phyloP scores from a whole-genome alignment of 1,140 invertebrate species.

The Lepidurus couesii region DNA sequence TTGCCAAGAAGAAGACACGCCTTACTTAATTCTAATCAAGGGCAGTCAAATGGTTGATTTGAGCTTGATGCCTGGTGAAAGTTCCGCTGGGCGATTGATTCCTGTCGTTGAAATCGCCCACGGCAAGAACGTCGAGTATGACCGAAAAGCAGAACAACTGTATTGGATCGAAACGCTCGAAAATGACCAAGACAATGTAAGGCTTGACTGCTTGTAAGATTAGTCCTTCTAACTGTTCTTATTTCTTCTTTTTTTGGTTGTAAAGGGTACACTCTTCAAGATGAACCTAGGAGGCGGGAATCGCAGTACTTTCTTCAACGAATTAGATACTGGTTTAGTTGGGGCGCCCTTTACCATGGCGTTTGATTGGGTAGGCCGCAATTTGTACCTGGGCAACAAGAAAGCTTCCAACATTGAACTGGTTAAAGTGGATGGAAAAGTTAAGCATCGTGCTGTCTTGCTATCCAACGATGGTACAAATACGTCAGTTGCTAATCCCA shows the following conservation, averaged over 20 bases:
- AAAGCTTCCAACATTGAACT: conserved; percentile 88
- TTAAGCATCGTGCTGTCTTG: conserved; percentile 76
- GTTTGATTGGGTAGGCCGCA: conserved; percentile 93
- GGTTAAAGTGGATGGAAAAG: conserved; percentile 76
- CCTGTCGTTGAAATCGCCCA: conserved; percentile 86
- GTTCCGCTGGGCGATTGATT: conserved; percentile 68
- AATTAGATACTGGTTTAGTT: conserved; percentile 69
- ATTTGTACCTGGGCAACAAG: conserved; percentile 88
- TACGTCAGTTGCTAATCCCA: conserved; percentile 79
- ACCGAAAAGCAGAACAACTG: conserved; percentile 70
- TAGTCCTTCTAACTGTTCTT: conserved; percentile 40
- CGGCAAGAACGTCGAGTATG: conserved; percentile 85
- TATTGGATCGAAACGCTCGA: conserved; percentile 75
- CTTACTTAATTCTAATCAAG: conserved; percentile 86
- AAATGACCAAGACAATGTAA: conserved; percentile 50
- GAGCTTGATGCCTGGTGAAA: conserved; percentile 57
- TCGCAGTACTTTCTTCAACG: conserved; percentile 70
- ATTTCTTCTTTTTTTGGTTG: conserved; percentile 54
- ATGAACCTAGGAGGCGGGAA: conserved; percentile 82
- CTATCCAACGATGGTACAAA: conserved; percentile 83
- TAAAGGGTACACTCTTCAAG: conserved; percentile 61
- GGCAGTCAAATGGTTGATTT: conserved; percentile 82
- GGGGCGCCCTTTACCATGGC: conserved; percentile 86
- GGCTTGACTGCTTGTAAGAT: conserved; percentile 49
- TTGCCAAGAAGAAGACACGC: conserved; percentile 75